Percentiles rank a stretch among this genome's conserved stretches.
These are phyloP conservation scores for Beris morrisii DNA, from an alignment of 2,888 invertebrate genomes.

Conservation along the genomic window DNA sequence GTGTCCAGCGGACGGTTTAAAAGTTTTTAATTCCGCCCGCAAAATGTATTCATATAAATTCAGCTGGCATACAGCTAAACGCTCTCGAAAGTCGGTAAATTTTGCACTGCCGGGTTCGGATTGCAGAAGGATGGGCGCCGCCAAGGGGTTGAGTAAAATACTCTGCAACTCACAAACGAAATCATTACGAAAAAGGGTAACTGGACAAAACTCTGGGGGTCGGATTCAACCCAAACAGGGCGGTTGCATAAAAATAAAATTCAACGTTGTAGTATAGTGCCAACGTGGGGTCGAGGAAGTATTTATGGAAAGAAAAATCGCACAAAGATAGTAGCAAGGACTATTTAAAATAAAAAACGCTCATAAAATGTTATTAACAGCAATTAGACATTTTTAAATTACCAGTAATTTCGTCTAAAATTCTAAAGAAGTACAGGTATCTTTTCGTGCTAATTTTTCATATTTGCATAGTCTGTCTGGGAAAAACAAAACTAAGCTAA, in stretches of 20 bases:
- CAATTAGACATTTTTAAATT: conserved; percentile 21
- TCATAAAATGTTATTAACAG: conserved; percentile 25
- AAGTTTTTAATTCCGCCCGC: conserved; percentile 33
- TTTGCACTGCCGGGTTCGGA: conserved; percentile 12
- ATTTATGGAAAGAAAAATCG: too few relatives aligned
- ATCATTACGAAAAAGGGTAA: conserved; percentile 3
- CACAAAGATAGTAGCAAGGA: too few relatives aligned
- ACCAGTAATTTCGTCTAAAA: not conserved
- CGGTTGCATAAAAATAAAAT: too few relatives aligned
- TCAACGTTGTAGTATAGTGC: too few relatives aligned
- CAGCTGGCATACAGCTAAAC: conserved; percentile 24
- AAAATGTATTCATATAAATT: conserved; percentile 38
- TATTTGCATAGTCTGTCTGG: too few relatives aligned
- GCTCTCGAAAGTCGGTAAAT: conserved; percentile 30
- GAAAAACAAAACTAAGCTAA: too few relatives aligned
- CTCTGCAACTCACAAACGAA: not conserved
- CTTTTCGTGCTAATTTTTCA: too few relatives aligned
- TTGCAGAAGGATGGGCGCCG: conserved; percentile 8
- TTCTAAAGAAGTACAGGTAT: too few relatives aligned
- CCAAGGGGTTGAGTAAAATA: conserved; percentile 1
- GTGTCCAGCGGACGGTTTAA: conserved; percentile 12
- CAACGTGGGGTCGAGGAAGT: too few relatives aligned
- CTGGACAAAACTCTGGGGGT: conserved; percentile 18
- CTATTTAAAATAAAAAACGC: too few relatives aligned
- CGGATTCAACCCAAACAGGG: not conserved